phyloP scores from a whole-genome alignment of 1,140 invertebrate genomes.

The Saccostrea echinata region DNA sequence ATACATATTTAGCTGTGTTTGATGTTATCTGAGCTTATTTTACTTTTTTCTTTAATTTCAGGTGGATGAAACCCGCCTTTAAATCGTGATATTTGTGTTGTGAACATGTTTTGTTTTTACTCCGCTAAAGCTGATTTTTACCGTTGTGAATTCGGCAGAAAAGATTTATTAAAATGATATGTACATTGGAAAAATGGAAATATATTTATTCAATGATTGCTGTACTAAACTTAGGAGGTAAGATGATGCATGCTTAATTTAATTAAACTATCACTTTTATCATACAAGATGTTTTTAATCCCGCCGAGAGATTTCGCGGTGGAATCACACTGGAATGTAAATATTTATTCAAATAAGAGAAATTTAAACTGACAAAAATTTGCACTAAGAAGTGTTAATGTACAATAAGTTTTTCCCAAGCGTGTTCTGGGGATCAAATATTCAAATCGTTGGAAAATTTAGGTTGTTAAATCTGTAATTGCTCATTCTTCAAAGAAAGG shows the following conservation, averaged over 20 bases:
- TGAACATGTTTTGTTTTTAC: not conserved
- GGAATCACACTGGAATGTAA: not conserved
- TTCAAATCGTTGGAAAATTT: not conserved
- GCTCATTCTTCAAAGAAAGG: not conserved
- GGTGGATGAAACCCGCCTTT: not conserved
- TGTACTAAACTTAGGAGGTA: constrained; percentile 25
- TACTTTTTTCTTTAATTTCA: not conserved
- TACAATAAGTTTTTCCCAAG: not conserved
- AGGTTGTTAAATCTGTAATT: not conserved
- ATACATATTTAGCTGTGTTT: constrained; percentile 9
- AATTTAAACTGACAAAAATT: not conserved
- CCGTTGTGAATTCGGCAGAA: not conserved
- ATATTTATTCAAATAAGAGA: not conserved
- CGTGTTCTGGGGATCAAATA: not conserved
- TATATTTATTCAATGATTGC: constrained; percentile 27
- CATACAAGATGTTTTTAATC: not conserved
- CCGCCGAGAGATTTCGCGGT: not conserved
- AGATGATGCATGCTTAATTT: not conserved
- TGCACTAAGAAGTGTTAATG: not conserved
- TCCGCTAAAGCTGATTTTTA: not conserved
- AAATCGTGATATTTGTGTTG: not conserved
- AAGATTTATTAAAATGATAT: constrained; percentile 28
- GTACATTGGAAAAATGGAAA: constrained; percentile 4
- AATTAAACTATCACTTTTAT: constrained; percentile 2
- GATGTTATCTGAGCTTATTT: constrained; percentile 18